Evolutionary conservation across 1,140 invertebrate species (phyloP).

Genomic region (Oryzaephilus surinamensis): DNA sequence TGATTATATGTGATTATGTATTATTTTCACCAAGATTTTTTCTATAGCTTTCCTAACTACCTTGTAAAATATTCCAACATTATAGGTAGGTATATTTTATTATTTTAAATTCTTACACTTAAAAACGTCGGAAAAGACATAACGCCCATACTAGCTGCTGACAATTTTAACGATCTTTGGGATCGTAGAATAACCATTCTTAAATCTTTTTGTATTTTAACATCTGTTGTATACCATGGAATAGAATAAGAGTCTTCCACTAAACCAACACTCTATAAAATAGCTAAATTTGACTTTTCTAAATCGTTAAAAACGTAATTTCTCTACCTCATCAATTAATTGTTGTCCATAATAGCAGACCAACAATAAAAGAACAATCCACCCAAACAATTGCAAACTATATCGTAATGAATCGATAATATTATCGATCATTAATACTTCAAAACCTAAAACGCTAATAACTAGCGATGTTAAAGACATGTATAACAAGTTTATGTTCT

Average conservation of each 20-base stretch:
- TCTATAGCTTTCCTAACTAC: too few species aligned
- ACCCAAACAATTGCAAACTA: slow-evolving; percentile 23
- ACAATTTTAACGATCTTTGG: slow-evolving; percentile 23
- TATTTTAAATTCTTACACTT: too few species aligned
- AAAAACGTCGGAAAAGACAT: slow-evolving; percentile 25
- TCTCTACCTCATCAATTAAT: slow-evolving; percentile 23
- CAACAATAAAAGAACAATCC: slow-evolving; percentile 22
- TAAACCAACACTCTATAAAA: slow-evolving; percentile 25
- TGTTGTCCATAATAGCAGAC: slow-evolving; percentile 26
- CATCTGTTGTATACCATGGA: slow-evolving; percentile 18
- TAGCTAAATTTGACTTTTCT: slow-evolving; percentile 3
- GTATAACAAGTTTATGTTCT: slow-evolving; percentile 24
- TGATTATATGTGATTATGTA: too few species aligned
- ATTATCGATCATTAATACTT: slow-evolving; percentile 24
- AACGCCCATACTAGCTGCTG: slow-evolving; percentile 20
- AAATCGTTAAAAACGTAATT: neutral
- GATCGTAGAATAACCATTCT: slow-evolving; percentile 21
- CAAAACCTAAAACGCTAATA: slow-evolving; percentile 26
- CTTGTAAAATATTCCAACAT: too few species aligned
- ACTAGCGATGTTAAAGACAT: slow-evolving; percentile 25
- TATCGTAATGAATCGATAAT: slow-evolving; percentile 24
- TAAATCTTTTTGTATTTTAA: slow-evolving; percentile 16
- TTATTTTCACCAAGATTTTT: too few species aligned
- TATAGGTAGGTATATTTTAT: too few species aligned
- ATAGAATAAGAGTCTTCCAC: slow-evolving; percentile 18